Evolutionary conservation across 2,888 invertebrate genomes (phyloP), one percentile per base, ranked within the genome.

Genomic region (Dioctria linearis): DNA sequence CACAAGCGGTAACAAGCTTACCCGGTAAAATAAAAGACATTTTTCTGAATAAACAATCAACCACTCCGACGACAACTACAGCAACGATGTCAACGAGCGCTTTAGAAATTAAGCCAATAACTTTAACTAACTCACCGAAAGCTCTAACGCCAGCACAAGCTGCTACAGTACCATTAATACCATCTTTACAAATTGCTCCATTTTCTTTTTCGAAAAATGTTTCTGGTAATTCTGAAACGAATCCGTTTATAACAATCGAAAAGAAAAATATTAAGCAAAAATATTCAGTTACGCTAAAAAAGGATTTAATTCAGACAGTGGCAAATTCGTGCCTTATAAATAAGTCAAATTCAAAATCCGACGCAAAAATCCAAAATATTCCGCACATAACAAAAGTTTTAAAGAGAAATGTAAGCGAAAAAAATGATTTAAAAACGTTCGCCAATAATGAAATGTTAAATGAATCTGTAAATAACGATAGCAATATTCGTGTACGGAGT

Each of bases 71-170:
- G 11, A 63, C 46, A 25, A 25, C 46, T 4, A 66, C 61, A 5
- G 75, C 11, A 8, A 69, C 80, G 39, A 46, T 81, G 11, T 43
- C 79, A 61, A 63, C 79, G 5, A 82, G 73, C 57, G 13, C 46
- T 3, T 67, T 82, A 3, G 82, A 82, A 67, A 82, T 82, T 46
- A 82, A 82, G 65, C 78, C 82, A 4, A 78, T 82, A 49, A 78
- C 69, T 57, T 59, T 78, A 11, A 75, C 78, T n/a, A 71, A 78
- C 25, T 65, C 79, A 37, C 71, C 66, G 9, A 82, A 80, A 42
- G n/a, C 73, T 5, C 13, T 80, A 11, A 79, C 78, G 3, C 80
- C 82, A 37, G 80, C 80, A 51, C 82, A 80, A 66, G 80, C 82
- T 2, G 80, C 82, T 5, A 82, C 82, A 5, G 78, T 78, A 49